Evolutionary conservation across 92 coral and sea anemone genomes (phyloP), one percentile per base, ranked within the genome.

Genomic region (Phenganax stokvisi): DNA sequence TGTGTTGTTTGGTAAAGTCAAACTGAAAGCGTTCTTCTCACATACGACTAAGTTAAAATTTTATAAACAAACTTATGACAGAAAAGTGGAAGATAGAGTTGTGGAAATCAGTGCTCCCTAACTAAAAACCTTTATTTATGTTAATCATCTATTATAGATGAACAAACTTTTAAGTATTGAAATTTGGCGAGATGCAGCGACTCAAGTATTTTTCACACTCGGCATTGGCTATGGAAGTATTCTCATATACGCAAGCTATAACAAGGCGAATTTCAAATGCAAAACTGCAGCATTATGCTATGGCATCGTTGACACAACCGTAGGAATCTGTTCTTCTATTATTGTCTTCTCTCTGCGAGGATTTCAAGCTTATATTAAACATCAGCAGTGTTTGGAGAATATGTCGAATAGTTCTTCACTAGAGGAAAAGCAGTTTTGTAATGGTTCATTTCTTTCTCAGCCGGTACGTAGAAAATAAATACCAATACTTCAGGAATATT

Each of bases 181-280:
- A 59, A 90, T 92, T n/a, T 92, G 97, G 97, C 96, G 89, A 57
- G 97, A 92, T 67, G 97, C 97, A 69, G 97, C 97, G 13, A 92
- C 92, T 20, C 97, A 92, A 88, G 91, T 92, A 85, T 92, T 92
- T 86, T 92, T 91, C 91, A 89, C 92, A 28, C 84, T 92, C 83
- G 97, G 97, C n/a, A 80, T 92, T 74, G 97, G 96, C 0, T 92
- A 89, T 77, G 97, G 97, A 51, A 89, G 91, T 6, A 91, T 92
- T 76, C 83, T 91, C 29, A 92, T 94, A 68, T 92, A 89, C 66
- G 90, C 97, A 76, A 92, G 97, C 76, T 91, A 92, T 85, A 92
- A 91, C 71, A 60, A 77, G 0, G 71, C 66, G 6, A 64, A 9
- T 28, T 77, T 77, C 37, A 59, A 77, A 12, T 77, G 81, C 20